Conservation (phyloP, 2,113 vertebrate species). For the Neogobius melanostomus region DNA sequence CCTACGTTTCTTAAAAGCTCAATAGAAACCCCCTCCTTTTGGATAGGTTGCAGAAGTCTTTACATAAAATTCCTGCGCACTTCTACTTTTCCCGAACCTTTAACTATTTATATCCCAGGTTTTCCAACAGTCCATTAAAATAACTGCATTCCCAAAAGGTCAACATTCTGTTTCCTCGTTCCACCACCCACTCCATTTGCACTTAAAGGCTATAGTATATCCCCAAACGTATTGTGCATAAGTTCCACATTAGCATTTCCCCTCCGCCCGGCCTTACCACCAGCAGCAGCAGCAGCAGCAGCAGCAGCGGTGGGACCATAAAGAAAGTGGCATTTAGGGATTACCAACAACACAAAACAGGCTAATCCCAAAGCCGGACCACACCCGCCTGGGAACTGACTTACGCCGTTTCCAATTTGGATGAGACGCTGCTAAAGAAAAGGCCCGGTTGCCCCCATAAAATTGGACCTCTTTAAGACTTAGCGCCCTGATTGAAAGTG, state of each 20-base stretch:
- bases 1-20: too few relatives aligned
- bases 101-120: too few relatives aligned
- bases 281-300: constrained; percentile 13
- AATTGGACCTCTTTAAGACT: constrained; percentile 33
- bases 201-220: not conserved
- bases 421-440: constrained; percentile 32
- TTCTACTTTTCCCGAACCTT: too few relatives aligned
- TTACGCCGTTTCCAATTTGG: constrained; percentile 60
- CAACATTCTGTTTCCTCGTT: not conserved
- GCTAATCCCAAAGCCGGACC: constrained; percentile 60
- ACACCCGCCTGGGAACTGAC: constrained; percentile 62
- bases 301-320: constrained; percentile 29
- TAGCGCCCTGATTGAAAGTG: constrained; percentile 50
- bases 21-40: too few relatives aligned
- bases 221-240: constrained; percentile 33
- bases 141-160: not conserved
- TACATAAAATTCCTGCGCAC: too few relatives aligned
- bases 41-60: too few relatives aligned
- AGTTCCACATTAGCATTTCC: constrained; percentile 38
- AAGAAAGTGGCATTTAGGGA: constrained; percentile 62
- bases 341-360: constrained; percentile 73
- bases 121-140: too few relatives aligned
- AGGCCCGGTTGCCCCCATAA: constrained; percentile 25
- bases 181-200: not conserved
- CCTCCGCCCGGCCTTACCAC: not conserved